Evolutionary conservation across 2,797 vertebrate genomes (phyloP).

Genomic region (Thaleichthys pacificus): DNA sequence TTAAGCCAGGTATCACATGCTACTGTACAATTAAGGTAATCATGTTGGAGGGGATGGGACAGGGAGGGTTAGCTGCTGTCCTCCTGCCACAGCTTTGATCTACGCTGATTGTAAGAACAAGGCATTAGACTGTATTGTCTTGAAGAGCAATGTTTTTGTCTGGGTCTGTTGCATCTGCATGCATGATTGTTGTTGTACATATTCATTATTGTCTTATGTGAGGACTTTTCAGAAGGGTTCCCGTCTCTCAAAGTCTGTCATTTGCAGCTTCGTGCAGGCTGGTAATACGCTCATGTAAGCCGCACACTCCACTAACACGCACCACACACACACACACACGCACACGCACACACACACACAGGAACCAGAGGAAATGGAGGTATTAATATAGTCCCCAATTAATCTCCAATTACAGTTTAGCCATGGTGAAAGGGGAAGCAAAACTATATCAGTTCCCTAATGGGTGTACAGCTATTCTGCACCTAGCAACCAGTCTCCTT

Average conservation of each 20-base stretch:
- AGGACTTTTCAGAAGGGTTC: background rate
- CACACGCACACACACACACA: slow-evolving; percentile 56
- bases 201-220: background rate
- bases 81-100: slow-evolving; percentile 75
- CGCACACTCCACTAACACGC: background rate
- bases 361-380: slow-evolving; percentile 71
- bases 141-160: background rate
- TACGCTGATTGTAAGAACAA: slow-evolving; percentile 59
- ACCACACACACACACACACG: slow-evolving; percentile 53
- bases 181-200: too few species aligned
- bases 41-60: slow-evolving; percentile 59
- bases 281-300: background rate
- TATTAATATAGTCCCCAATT: slow-evolving; percentile 86
- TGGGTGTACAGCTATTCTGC: slow-evolving; percentile 83
- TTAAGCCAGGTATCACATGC: slow-evolving; percentile 75
- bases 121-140: slow-evolving; percentile 14
- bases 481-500: slow-evolving; percentile 85
- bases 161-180: background rate
- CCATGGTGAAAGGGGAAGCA: slow-evolving; percentile 84
- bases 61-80: slow-evolving; percentile 60
- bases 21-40: slow-evolving; percentile 74
- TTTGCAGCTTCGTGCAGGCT: background rate
- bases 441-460: slow-evolving; percentile 86
- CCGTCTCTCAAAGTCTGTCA: background rate
- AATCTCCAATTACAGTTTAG: slow-evolving; percentile 92